phyloP scores from a whole-genome alignment of 2,797 vertebrate species.

The Coregonus suidteri region DNA sequence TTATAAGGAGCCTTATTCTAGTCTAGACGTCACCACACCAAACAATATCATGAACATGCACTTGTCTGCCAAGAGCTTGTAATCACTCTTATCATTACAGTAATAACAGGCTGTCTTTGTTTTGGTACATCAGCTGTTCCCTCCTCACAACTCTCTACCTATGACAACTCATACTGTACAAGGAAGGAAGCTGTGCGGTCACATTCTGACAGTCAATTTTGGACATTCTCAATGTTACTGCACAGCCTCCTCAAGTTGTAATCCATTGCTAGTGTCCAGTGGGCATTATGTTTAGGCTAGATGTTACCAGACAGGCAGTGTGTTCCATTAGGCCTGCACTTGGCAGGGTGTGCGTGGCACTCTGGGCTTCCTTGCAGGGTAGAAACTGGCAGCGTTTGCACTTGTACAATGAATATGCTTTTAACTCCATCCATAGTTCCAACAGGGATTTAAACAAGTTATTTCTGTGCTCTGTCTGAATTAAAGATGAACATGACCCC shows the following conservation, averaged over 20 bases:
- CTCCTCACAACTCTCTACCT: no score
- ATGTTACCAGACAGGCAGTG: not conserved
- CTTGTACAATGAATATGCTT: conserved; percentile 30
- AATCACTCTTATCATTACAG: not conserved
- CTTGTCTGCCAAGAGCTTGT: conserved; percentile 2
- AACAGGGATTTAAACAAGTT: conserved; percentile 51
- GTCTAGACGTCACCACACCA: not conserved
- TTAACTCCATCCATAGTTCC: conserved; percentile 22
- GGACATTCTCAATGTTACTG: not conserved
- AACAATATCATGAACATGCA: not conserved
- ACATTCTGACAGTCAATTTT: no score
- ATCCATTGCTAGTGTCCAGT: conserved; percentile 13
- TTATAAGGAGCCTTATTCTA: conserved; percentile 7
- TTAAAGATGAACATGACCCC: conserved; percentile 70
- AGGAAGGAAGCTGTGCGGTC: not conserved
- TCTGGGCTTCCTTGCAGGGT: not conserved
- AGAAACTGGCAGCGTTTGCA: not conserved
- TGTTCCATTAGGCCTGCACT: conserved; percentile 22
- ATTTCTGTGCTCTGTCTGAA: conserved; percentile 67
- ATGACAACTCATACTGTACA: not conserved
- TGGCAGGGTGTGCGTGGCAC: conserved; percentile 14
- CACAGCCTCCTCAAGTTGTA: conserved; percentile 19
- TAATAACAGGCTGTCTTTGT: conserved; percentile 11
- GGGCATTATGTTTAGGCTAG: not conserved
- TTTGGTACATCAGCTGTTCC: conserved; percentile 3